Evolutionary conservation across 1,140 invertebrate species (phyloP), one percentile per base, ranked within the genome.

Genomic region (Habropoda laboriosa): DNA sequence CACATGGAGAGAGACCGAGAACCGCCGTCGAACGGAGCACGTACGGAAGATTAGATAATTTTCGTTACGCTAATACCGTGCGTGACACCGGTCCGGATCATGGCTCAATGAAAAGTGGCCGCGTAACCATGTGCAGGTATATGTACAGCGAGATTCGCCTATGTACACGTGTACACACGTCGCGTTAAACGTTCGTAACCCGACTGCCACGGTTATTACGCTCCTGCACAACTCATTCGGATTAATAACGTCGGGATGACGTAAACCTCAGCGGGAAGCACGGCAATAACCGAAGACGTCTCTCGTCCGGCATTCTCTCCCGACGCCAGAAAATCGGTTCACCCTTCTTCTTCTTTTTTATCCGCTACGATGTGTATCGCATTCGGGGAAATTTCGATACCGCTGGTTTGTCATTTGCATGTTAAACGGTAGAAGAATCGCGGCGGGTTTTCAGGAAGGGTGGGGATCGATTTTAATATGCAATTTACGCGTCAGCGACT

Each of bases 11-110:
- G 45, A 51, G 16, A 55, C 49, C 57, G 45, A n/a, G n/a, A 35
- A 60, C 32, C 57, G 21, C 40, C 49, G 35, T n/a, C 49, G 40
- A 73, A 78, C 80, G 53, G 8, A 47, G 76, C 76, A 84, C 81
- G 82, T 84, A 84, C 45, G 8, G 24, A 32, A 84, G 81, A 83
- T 83, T 80, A 85, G 81, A 84, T 70, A 75, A 83, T 66, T 75
- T 76, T 76, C 72, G 58, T 70, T 83, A 66, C 40, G 38, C 24
- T 72, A 76, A 80, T 80, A 47, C 73, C 58, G 58, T 32, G 73
- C 60, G 63, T 83, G 81, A 78, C 74, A 42, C 64, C 49, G 47
- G 21, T 27, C 30, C 30, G 32, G 16, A 70, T 77, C 51, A 47
- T 6, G 35, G 35, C 42, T 61, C 35, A 45, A 72, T 79, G 67